Conservation (phyloP, 2,888 invertebrate genomes). For the Elgonia sp. region DNA sequence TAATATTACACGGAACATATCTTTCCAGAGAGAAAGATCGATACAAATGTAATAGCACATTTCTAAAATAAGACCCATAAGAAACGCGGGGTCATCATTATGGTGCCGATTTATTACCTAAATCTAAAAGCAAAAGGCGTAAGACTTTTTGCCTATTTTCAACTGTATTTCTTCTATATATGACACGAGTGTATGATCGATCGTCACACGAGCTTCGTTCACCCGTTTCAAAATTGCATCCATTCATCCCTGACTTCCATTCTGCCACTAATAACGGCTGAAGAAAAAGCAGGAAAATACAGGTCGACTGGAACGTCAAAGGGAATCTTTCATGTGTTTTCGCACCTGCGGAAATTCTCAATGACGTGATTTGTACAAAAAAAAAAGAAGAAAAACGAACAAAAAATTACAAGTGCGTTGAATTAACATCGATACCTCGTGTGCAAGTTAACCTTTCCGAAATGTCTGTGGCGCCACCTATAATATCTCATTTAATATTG, state of each 20-base stretch:
- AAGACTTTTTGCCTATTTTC: conserved; percentile 71
- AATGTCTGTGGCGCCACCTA: neutral
- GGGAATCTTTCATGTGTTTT: conserved; percentile 67
- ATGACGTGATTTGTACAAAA: conserved; percentile 21
- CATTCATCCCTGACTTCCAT: conserved; percentile 79
- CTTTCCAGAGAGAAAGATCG: conserved; percentile 16
- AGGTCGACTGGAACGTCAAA: conserved; percentile 74
- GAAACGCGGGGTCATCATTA: conserved; percentile 44
- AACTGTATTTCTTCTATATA: conserved; percentile 75
- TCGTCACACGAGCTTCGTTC: conserved; percentile 78
- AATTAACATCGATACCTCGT: conserved; percentile 18
- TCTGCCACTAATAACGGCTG: conserved; percentile 78
- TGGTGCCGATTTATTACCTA: conserved; percentile 65
- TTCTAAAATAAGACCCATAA: conserved; percentile 31
- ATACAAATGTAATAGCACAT: conserved; percentile 36
- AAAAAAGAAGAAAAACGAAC: too few relatives aligned
- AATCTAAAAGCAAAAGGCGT: conserved; percentile 69
- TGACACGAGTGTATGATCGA: conserved; percentile 78
- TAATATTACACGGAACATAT: conserved; percentile 1
- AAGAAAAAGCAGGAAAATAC: conserved; percentile 76
- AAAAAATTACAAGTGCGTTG: conserved; percentile 50
- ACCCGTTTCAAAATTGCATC: conserved; percentile 79
- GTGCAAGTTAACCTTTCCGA: conserved; percentile 1
- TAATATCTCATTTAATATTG: conserved; percentile 33
- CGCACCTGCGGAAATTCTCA: conserved; percentile 55